Conservation (phyloP, 1,140 invertebrate genomes). For the Drosophila eugracilis region DNA sequence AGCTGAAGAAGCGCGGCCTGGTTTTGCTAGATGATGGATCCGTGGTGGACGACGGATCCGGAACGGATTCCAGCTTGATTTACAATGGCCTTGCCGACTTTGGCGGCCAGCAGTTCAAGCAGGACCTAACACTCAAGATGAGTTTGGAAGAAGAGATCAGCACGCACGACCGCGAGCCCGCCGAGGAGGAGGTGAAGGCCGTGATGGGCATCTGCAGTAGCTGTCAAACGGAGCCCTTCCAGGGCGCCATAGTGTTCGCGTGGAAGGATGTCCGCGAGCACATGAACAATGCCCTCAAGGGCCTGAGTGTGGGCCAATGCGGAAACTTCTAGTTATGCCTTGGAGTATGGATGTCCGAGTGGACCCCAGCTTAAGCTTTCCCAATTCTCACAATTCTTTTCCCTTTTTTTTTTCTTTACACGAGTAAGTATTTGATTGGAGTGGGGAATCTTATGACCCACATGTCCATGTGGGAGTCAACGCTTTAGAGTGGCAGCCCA, state of each 20-base stretch:
- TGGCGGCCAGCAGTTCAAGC: constrained; percentile 86
- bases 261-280: constrained; percentile 87
- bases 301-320: constrained; percentile 86
- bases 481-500: constrained; percentile 5
- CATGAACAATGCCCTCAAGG: constrained; percentile 87
- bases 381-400: background rate
- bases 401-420: constrained; percentile 33
- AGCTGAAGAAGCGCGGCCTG: constrained; percentile 87
- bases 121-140: constrained; percentile 66
- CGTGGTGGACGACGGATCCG: constrained; percentile 87
- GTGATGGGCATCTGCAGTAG: constrained; percentile 91
- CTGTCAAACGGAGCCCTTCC: constrained; percentile 90
- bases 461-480: constrained; percentile 38
- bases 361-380: background rate
- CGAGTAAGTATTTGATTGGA: constrained; percentile 5
- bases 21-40: constrained; percentile 88
- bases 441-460: background rate
- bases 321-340: constrained; percentile 88
- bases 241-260: constrained; percentile 90
- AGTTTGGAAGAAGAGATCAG: constrained; percentile 84
- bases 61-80: constrained; percentile 14
- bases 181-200: constrained; percentile 91
- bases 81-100: constrained; percentile 88
- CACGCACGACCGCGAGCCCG: constrained; percentile 91
- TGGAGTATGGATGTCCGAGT: background rate